A percentile compares a stretch with the other conserved stretches of the same genome.
phyloP scores from a whole-genome alignment of 2,888 invertebrate species.

The Cylloceria caligata region DNA sequence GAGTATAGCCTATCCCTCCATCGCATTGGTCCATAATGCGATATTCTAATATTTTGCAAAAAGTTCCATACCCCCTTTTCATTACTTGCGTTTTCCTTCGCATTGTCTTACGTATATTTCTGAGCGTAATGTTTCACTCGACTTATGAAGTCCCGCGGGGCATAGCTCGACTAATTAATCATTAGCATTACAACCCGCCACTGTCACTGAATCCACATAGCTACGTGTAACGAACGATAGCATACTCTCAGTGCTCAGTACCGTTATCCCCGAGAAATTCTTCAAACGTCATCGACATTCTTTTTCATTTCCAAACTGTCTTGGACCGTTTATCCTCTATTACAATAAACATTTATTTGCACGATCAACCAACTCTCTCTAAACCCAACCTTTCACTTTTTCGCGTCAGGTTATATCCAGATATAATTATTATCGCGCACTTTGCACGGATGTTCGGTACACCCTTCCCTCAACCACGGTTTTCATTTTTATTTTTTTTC shows the following conservation, averaged over 20 bases:
- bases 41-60: conserved; percentile 3
- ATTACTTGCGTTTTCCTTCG: conserved; percentile 32
- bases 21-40: neutral
- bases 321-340: neutral
- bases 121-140: neutral
- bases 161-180: conserved; percentile 3
- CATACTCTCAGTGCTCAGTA: neutral
- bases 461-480: conserved; percentile 32
- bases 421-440: conserved; percentile 37
- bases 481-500: conserved; percentile 11
- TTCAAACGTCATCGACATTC: conserved; percentile 9
- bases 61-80: neutral
- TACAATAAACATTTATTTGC: neutral
- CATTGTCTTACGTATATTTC: neutral
- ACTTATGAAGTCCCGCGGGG: neutral
- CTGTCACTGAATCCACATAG: neutral
- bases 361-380: neutral
- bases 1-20: neutral
- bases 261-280: conserved; percentile 2
- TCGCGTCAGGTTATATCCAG: neutral
- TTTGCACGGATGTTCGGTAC: conserved; percentile 59
- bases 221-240: neutral
- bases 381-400: conserved; percentile 30
- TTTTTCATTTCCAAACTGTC: neutral
- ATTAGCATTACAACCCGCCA: conserved; percentile 14